These are phyloP conservation scores for Eurosta solidaginis DNA, from an alignment of 1,140 invertebrate species.

Conservation along the genomic window DNA sequence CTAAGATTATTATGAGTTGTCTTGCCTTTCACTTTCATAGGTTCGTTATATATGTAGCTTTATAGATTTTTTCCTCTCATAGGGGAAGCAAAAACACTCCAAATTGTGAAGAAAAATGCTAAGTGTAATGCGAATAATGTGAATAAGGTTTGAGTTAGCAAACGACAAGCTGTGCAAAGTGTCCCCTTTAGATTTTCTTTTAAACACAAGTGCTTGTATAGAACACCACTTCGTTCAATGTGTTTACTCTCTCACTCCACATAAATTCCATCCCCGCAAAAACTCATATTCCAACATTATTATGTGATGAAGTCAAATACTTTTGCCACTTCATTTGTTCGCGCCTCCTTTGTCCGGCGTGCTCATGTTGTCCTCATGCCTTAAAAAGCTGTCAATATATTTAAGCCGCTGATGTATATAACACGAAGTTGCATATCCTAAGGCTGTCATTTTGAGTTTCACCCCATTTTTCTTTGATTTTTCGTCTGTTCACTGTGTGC, in stretches of 20 bases:
- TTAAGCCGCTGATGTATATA: neutral
- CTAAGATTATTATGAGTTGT: too few relatives aligned
- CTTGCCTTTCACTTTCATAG: neutral
- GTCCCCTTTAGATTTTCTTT: neutral
- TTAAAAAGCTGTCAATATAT: neutral
- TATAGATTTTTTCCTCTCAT: neutral
- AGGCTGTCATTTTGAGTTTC: neutral
- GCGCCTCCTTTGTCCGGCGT: neutral
- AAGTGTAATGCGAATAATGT: neutral
- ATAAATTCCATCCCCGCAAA: neutral
- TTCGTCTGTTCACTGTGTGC: neutral
- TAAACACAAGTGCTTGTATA: neutral
- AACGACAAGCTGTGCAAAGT: neutral
- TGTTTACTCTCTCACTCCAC: neutral
- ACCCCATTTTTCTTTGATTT: neutral
- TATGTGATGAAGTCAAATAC: neutral
- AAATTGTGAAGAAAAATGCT: neutral
- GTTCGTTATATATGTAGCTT: too few relatives aligned
- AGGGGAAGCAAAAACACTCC: neutral
- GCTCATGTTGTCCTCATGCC: neutral
- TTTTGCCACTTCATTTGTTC: neutral
- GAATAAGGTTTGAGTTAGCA: neutral
- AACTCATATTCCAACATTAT: neutral
- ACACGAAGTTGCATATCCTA: neutral
- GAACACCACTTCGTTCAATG: conserved; percentile 29